These are phyloP conservation scores for Carabus problematicus DNA, from an alignment of 2,888 invertebrate species.

Conservation along the genomic window DNA sequence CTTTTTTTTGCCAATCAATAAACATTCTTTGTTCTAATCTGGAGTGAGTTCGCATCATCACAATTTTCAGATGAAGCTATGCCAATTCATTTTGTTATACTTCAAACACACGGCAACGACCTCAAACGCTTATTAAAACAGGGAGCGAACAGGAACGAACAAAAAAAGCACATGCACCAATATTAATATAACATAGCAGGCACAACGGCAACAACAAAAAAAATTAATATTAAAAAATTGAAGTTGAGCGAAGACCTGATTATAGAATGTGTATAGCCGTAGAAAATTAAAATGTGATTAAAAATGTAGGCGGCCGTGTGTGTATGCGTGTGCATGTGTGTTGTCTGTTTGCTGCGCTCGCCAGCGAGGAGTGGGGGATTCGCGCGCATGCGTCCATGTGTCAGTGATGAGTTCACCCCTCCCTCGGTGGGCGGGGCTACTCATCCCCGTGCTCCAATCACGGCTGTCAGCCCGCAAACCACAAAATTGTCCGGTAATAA, in stretches of 20 bases:
- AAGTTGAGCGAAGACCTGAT: constrained; percentile 15
- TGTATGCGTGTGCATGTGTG: no score
- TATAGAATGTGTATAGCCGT: constrained; percentile 7
- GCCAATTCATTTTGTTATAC: no score
- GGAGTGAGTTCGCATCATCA: no score
- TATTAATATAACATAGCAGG: constrained; percentile 33
- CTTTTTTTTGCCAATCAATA: no score
- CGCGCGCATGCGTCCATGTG: constrained; percentile 47
- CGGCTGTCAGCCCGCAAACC: constrained; percentile 53
- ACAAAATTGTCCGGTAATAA: constrained; percentile 53
- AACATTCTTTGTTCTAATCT: no score
- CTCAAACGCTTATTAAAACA: no score
- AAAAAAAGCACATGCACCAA: constrained; percentile 3
- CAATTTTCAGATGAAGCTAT: no score
- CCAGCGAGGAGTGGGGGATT: background rate
- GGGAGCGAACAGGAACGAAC: background rate
- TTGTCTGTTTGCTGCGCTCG: background rate
- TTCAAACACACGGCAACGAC: no score
- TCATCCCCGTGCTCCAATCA: constrained; percentile 52
- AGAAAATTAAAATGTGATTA: constrained; percentile 41
- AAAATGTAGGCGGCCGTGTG: constrained; percentile 36
- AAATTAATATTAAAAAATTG: constrained; percentile 37
- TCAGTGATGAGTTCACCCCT: constrained; percentile 46
- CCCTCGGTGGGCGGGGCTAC: constrained; percentile 50
- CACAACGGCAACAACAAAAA: constrained; percentile 19